Evolutionary conservation across 53 echinoderm and acorn worm genomes (phyloP).

Genomic region (Antedon mediterranea): DNA sequence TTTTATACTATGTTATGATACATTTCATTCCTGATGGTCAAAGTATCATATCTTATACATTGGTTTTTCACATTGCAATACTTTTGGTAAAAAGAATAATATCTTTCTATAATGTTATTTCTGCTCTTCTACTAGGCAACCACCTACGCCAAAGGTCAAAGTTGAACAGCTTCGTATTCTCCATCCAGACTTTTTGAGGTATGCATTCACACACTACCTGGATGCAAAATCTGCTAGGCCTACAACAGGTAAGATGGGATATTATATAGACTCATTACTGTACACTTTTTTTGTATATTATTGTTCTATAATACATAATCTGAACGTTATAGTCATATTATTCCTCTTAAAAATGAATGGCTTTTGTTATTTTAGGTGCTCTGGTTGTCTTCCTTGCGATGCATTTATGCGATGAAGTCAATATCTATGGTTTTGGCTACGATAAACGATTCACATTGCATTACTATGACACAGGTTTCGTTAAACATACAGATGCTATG

Average conservation of each 20-base stretch:
- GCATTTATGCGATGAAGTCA: slow-evolving; percentile 39
- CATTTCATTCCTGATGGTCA: too few relatives aligned
- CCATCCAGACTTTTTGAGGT: neutral
- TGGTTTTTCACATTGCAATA: neutral
- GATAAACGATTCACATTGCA: slow-evolving; percentile 37
- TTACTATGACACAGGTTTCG: slow-evolving; percentile 30
- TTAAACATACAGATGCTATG: neutral
- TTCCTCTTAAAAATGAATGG: too few relatives aligned
- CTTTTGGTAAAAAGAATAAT: too few relatives aligned
- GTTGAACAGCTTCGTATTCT: neutral
- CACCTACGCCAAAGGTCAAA: neutral
- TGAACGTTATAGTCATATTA: neutral
- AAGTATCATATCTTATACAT: too few relatives aligned
- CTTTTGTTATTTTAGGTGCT: slow-evolving; percentile 13
- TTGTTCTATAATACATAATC: too few relatives aligned
- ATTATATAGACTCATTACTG: too few relatives aligned
- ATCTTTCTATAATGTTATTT: neutral
- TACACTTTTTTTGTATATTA: too few relatives aligned
- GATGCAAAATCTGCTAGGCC: neutral
- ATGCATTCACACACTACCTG: neutral
- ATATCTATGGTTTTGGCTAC: slow-evolving; percentile 40
- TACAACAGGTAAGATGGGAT: neutral
- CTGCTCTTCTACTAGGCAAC: neutral
- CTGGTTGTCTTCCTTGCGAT: slow-evolving; percentile 29
- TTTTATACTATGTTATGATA: too few relatives aligned